Evolutionary conservation across 2,888 invertebrate species (phyloP), one percentile per base, ranked within the genome.

Genomic region (Spisula subtruncata): DNA sequence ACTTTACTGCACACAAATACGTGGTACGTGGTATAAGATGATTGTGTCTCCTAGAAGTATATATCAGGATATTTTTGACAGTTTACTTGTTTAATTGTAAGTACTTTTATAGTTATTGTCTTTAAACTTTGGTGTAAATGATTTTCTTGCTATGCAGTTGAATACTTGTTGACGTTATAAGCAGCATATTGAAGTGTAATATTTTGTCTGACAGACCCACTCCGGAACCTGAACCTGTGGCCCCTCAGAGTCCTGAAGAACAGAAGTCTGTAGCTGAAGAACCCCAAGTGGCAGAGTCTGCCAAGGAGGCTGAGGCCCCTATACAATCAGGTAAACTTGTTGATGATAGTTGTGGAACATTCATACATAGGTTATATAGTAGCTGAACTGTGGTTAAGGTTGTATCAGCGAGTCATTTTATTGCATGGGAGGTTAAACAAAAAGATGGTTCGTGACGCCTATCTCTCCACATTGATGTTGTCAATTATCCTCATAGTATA

Each of bases 221-320:
- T 66, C 95, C 95, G 85, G 95, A 95, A 87, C 94, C 95, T 25
- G 95, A 94, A 51, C 92, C 93, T 54, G 95, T 95, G 88, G 89
- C 92, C 60, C 91, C 94, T 12, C 81, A 71, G n/a, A 89, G 81
- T 71, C 89, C 81, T 29, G 89, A 90, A 41, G 89, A 89, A 84
- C 89, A 91, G 54, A 82, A 81, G 29, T 83, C 60, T 41, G 87
- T 81, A 35, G 75, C 75, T 54, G 90, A 90, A 81, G 90, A 89
- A 54, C 89, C 90, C 46, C 29, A 51, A 20, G 86, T 60, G 20
- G 80, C 88, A 12, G 89, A 92, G 51, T 87, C 88, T 56, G 90
- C 90, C 87, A 83, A 79, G 18, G 91, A 91, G 84, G 66, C 90
- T 48, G 93, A 91, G 81, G 89, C 93, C n/a, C 92, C 89, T 16